phyloP scores from a whole-genome alignment of 1,140 invertebrate genomes.

The Euschistus heros region DNA sequence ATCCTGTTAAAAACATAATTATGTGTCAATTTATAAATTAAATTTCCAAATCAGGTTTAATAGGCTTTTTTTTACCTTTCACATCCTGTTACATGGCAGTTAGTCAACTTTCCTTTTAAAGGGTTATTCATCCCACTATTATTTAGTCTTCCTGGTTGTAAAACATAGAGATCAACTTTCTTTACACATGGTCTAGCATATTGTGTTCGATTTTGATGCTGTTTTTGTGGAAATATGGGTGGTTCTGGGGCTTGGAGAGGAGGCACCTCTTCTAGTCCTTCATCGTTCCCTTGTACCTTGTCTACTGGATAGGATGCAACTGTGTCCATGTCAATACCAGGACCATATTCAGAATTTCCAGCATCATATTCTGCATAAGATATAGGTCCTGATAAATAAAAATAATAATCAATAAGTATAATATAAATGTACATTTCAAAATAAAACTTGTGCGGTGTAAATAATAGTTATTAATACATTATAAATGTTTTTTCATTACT shows the following conservation, averaged over 20 bases:
- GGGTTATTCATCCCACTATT: slow-evolving; percentile 63
- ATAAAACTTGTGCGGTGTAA: too few species aligned
- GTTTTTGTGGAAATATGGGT: not conserved
- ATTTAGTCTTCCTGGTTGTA: slow-evolving; percentile 68
- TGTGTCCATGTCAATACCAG: not conserved
- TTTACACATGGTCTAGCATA: slow-evolving; percentile 67
- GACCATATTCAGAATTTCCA: not conserved
- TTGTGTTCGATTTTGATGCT: slow-evolving; percentile 28
- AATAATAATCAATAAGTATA: not conserved
- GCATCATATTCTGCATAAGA: slow-evolving; percentile 9
- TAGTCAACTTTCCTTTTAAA: slow-evolving; percentile 78
- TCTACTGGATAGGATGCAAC: not conserved
- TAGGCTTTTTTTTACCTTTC: slow-evolving; percentile 62
- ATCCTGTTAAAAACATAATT: too few species aligned
- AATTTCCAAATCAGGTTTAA: too few species aligned
- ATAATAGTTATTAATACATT: too few species aligned
- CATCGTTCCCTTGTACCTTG: slow-evolving; percentile 1
- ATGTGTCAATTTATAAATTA: too few species aligned
- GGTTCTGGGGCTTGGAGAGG: slow-evolving; percentile 1
- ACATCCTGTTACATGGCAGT: slow-evolving; percentile 79
- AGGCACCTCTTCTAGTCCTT: not conserved
- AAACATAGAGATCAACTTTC: slow-evolving; percentile 72
- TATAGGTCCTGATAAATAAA: not conserved
- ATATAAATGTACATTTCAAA: not conserved
- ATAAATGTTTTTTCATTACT: too few species aligned